phyloP scores from a whole-genome alignment of 2,113 vertebrate species.

The Lampris megalopsis region DNA sequence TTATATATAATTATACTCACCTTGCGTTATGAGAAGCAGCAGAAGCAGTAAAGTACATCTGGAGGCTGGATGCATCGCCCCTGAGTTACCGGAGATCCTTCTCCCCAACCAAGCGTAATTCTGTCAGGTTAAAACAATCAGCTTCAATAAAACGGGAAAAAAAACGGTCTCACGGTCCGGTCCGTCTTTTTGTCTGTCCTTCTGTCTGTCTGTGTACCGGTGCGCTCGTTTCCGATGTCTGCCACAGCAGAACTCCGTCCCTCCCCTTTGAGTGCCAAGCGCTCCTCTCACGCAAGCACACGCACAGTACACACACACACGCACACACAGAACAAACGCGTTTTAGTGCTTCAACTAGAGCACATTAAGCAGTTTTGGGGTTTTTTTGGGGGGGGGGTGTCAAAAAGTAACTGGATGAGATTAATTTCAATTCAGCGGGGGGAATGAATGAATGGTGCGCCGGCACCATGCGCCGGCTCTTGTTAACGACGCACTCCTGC shows the following conservation, averaged over 20 bases:
- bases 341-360: too few species aligned
- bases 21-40: conserved; percentile 64
- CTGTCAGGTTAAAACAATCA: conserved; percentile 9
- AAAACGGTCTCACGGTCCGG: neutral
- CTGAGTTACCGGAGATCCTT: conserved; percentile 25
- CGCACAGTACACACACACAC: neutral
- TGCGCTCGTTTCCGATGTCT: conserved; percentile 56
- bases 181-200: conserved; percentile 21
- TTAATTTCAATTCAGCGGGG: too few species aligned
- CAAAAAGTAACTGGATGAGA: too few species aligned
- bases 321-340: too few species aligned
- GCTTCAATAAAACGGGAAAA: neutral
- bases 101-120: conserved; percentile 30
- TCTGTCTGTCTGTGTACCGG: conserved; percentile 46
- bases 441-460: too few species aligned
- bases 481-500: too few species aligned
- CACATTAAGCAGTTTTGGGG: too few species aligned
- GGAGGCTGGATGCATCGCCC: conserved; percentile 65
- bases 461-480: too few species aligned
- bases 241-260: conserved; percentile 71
- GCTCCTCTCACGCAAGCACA: conserved; percentile 54
- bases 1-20: conserved; percentile 58
- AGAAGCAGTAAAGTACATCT: conserved; percentile 71
- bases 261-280: conserved; percentile 66
- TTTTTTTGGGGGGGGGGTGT: too few species aligned